Base-by-base conservation (phyloP, 2,113 vertebrate species). In the Misgurnus mizolepis region DNA sequence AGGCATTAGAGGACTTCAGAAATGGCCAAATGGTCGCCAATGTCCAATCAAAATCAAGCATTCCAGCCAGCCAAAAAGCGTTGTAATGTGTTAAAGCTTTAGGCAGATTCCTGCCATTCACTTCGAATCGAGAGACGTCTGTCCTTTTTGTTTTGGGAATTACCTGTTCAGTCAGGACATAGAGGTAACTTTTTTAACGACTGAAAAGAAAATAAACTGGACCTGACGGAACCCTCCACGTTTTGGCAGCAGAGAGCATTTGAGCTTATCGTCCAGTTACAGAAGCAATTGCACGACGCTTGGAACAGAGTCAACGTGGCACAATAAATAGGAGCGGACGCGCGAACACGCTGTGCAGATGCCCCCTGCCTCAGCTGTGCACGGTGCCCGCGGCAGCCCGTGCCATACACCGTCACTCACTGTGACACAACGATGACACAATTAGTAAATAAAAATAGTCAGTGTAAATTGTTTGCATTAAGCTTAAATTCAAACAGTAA, bases 191-290 rank as follows among this genome's bases (percentile, higher is more conserved):
- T 80, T 53, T 49, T 43, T 9, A 72, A 65, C n/a, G 41, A 74
- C 62, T 75, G 41, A 75, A 45, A 62, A 64, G 15, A 34, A 4
- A 79, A 68, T 17, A 64, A 81, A 70, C 18, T 66, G 76, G 41
- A 70, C 7, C 17, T 8, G 43, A 17, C 17, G 4, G 60, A 17
- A 70, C 45, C 78, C 22, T 18, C 43, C 9, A 4, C 34, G 76
- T 34, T 43, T 71, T 81, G 79, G 74, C 75, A 79, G 40, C 39
- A 50, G 2, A n/a, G 47, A 74, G 45, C 15, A 17, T 77, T 82
- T 82, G 67, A 77, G 80, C 77, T 85, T 85, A 85, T 85, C 80
- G 4, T 53, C 45, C 65, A 18, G 49, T 70, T 72, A 41, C 84
- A 85, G 84, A 22, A 78, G 73, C 79, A 78, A 50, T 73, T 73